Conservation (phyloP, 2,797 vertebrate genomes). For the Phylloscopus collybita region DNA sequence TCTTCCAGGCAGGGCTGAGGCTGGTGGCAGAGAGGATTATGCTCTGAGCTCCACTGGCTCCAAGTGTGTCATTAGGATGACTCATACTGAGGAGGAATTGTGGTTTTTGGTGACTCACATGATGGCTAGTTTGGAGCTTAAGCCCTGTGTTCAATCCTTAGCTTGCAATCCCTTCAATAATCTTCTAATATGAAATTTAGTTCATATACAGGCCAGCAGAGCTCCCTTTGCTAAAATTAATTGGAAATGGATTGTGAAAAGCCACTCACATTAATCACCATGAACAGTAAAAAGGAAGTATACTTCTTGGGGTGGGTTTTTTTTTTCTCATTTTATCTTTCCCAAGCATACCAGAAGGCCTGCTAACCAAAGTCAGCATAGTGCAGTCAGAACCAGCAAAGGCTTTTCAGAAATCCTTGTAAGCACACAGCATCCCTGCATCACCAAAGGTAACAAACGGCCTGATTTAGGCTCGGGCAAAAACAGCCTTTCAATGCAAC, state of each 20-base stretch:
- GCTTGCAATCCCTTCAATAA: conserved; percentile 44
- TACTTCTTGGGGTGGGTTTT: neutral
- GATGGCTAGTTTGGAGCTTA: conserved; percentile 36
- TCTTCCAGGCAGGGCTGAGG: neutral
- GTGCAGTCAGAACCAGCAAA: neutral
- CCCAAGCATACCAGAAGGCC: neutral
- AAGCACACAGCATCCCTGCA: neutral
- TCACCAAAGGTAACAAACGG: neutral
- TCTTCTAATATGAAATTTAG: conserved; percentile 54
- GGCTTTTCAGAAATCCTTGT: neutral
- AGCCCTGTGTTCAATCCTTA: conserved; percentile 27
- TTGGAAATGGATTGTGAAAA: conserved; percentile 49
- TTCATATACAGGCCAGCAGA: conserved; percentile 20
- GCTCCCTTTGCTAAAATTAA: conserved; percentile 39
- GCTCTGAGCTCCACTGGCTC: neutral
- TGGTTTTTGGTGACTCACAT: conserved; percentile 49
- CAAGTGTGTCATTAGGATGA: conserved; percentile 22
- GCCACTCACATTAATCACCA: conserved; percentile 32
- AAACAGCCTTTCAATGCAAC: neutral
- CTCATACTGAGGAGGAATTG: conserved; percentile 14
- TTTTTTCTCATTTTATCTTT: neutral
- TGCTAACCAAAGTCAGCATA: neutral
- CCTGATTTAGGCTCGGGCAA: fast-evolving
- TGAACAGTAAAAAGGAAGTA: neutral
- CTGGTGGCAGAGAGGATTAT: neutral